A percentile compares a stretch with the other conserved stretches of the same genome.
These are phyloP conservation scores for Rhabdomys pumilio DNA, from an alignment of 2,797 vertebrate species.

Conservation along the genomic window DNA sequence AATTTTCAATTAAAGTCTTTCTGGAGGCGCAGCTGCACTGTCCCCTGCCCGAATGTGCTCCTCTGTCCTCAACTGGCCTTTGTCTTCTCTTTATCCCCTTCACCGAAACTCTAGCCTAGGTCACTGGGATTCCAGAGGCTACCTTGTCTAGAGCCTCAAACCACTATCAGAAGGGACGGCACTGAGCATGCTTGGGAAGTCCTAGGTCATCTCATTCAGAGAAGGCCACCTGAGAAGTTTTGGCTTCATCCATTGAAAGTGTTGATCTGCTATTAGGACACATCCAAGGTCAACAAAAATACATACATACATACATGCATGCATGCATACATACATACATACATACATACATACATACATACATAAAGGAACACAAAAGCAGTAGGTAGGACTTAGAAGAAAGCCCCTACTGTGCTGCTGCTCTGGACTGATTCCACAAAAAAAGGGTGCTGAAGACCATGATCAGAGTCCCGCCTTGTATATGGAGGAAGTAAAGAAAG, in stretches of 20 bases:
- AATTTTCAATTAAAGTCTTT: slow-evolving; percentile 28
- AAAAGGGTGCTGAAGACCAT: too few species aligned
- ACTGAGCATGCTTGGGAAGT: not conserved
- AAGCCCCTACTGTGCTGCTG: not conserved
- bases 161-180: not conserved
- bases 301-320: not conserved
- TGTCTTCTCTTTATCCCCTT: not conserved
- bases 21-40: not conserved
- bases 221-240: not conserved
- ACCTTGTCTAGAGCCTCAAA: not conserved
- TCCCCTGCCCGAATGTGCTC: not conserved
- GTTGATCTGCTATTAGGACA: not conserved
- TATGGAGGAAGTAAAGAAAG: slow-evolving; percentile 79
- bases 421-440: not conserved
- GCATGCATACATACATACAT: not conserved
- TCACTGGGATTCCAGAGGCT: too few species aligned
- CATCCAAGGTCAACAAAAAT: not conserved
- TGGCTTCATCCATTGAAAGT: not conserved
- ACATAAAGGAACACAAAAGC: not conserved
- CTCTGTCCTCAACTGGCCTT: not conserved
- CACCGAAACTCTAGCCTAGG: not conserved
- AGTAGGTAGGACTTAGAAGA: not conserved
- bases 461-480: slow-evolving; percentile 62
- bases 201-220: not conserved
- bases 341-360: not conserved